Base-by-base conservation (phyloP, 2,888 invertebrate species). In the Lycocerus yunnanus region DNA sequence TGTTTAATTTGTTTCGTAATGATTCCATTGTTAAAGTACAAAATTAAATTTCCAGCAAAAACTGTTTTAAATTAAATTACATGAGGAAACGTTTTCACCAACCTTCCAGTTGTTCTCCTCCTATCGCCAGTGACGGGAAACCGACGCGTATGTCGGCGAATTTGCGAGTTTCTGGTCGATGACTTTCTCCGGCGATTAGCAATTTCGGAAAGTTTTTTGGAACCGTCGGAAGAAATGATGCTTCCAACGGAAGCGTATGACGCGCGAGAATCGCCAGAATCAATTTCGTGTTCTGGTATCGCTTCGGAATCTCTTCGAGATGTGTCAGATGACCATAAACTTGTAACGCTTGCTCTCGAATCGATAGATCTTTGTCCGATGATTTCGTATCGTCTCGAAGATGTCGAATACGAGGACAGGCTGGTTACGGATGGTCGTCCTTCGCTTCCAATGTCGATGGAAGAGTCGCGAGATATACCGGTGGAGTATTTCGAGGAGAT, bases 101-200 rank as follows among this genome's bases (percentile, higher is more conserved):
- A 91, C 91, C 91, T 92, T 87, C 91, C 91, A 78, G 91, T 91
- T 68, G 91, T 91, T 82, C 91, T 87, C 84, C 91, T 88, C 69
- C 91, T 85, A 68, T 88, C 90, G 76, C 86, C 83, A 67, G 90
- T 89, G 72, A 90, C 87, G 16, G 91, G 91, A 76, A 88, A 85
- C 79, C 90, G 88, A 74, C 91, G 86, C 15, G 90, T 85, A 21
- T 90, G 89, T 75, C 90, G 82, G 67, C 87, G 83, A 43, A 85
- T 81, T 79, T 86, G 87, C 43, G 86, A 82, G 3, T 85, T 82
- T 72, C 86, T 79, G 16, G 84, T 81, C 6, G 87, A 85, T 3
- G 87, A 87, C 16, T 85, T 78, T 67, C 87, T 80, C 18, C 85
- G 78, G 60, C 85, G 81, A 65, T 81, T 81, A 58, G 83, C 70